Evolutionary conservation across 2,888 invertebrate species (phyloP).

Genomic region (Mimachlamys varia): DNA sequence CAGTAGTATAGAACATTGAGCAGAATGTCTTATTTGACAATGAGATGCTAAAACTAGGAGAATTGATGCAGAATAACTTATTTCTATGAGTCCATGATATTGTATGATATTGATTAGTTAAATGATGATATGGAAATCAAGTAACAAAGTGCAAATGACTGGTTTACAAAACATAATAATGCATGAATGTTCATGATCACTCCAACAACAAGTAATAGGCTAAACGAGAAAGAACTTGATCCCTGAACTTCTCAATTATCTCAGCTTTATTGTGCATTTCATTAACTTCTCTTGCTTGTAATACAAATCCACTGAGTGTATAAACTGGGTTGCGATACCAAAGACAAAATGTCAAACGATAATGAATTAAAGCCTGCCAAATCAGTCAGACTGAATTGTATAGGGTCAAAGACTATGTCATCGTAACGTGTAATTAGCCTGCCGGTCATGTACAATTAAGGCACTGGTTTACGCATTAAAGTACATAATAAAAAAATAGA

Average conservation of each 20-base stretch:
- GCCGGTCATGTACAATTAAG: background rate
- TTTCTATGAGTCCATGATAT: background rate
- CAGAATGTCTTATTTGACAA: background rate
- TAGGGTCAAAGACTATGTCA: conserved; percentile 20
- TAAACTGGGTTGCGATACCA: conserved; percentile 2
- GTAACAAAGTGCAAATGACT: background rate
- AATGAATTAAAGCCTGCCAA: conserved; percentile 16
- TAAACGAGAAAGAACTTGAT: background rate
- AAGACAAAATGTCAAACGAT: conserved; percentile 29
- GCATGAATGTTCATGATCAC: background rate
- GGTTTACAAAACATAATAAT: background rate
- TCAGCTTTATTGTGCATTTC: background rate
- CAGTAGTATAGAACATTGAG: too few relatives aligned
- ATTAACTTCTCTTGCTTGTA: background rate
- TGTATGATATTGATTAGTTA: background rate
- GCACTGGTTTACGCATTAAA: background rate
- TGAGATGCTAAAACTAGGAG: background rate
- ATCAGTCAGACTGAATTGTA: conserved; percentile 22
- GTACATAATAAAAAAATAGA: conserved; percentile 6
- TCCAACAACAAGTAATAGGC: background rate
- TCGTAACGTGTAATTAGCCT: background rate
- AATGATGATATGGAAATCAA: background rate
- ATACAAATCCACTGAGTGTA: conserved; percentile 23
- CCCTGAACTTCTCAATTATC: background rate
- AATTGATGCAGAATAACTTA: background rate